A percentile compares a stretch with the other conserved stretches of the same genome.
phyloP scores from a whole-genome alignment of 2,113 vertebrate genomes.

The Rhineura floridana region DNA sequence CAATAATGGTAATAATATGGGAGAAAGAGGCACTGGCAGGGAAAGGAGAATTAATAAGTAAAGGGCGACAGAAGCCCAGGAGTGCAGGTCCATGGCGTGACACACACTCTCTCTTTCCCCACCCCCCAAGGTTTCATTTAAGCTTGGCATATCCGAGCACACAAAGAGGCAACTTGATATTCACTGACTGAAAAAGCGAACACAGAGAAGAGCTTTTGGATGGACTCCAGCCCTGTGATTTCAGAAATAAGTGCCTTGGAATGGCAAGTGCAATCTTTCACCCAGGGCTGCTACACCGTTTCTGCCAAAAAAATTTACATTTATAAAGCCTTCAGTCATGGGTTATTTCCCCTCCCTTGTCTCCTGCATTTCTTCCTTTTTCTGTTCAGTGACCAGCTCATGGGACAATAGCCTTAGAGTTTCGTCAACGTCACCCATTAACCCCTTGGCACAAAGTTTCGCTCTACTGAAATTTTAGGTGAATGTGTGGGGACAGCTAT shows the following conservation, averaged over 20 bases:
- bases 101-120: slow-evolving; percentile 2
- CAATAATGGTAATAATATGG: slow-evolving; percentile 1
- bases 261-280: slow-evolving; percentile 66
- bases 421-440: not conserved
- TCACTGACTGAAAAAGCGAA: slow-evolving; percentile 69
- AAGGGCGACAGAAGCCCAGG: slow-evolving; percentile 4
- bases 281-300: slow-evolving; percentile 58
- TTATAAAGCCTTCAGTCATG: slow-evolving; percentile 63
- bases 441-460: slow-evolving; percentile 4
- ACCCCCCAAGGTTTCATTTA: slow-evolving; percentile 58
- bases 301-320: slow-evolving; percentile 69
- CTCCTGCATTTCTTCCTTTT: not conserved
- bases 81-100: slow-evolving; percentile 31
- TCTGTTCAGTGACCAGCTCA: slow-evolving; percentile 31
- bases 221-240: slow-evolving; percentile 44
- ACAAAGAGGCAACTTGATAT: slow-evolving; percentile 51
- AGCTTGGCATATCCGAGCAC: slow-evolving; percentile 39
- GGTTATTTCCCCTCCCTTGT: slow-evolving; percentile 11
- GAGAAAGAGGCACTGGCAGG: not conserved
- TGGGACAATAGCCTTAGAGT: accelerated
- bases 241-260: slow-evolving; percentile 66
- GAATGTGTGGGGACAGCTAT: not conserved
- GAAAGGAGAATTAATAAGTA: slow-evolving; percentile 42
- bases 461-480: not conserved
- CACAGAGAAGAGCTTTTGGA: slow-evolving; percentile 55